A percentile compares a stretch with the other conserved stretches of the same genome.
phyloP scores from a whole-genome alignment of 1,140 invertebrate species.

The Procambarus clarkii region DNA sequence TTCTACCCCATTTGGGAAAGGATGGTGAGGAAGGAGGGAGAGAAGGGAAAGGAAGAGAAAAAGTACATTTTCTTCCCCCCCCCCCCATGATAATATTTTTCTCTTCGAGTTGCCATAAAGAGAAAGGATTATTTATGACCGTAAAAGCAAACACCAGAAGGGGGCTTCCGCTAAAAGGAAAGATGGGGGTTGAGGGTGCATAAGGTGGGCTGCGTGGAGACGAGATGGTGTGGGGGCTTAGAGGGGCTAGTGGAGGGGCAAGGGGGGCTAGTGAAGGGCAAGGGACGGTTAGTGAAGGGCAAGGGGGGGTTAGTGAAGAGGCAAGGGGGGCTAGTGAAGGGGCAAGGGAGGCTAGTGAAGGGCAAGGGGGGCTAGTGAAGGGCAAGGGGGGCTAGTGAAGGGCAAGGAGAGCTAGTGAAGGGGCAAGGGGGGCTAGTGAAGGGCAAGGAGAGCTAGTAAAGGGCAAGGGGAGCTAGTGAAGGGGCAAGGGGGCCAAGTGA shows the following conservation, averaged over 20 bases:
- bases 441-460: neutral
- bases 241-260: neutral
- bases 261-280: neutral
- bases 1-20: neutral
- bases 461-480: neutral
- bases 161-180: conserved; percentile 14
- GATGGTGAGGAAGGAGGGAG: neutral
- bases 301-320: no score
- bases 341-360: no score
- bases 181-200: neutral
- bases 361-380: no score
- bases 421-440: no score
- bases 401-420: no score
- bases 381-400: no score
- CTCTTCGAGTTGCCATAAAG: conserved; percentile 48
- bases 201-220: neutral
- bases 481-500: no score
- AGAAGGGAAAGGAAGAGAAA: neutral
- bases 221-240: neutral
- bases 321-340: no score
- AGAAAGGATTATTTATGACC: conserved; percentile 48
- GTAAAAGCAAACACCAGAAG: conserved; percentile 15
- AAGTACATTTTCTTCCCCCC: neutral
- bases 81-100: conserved; percentile 42
- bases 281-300: neutral